phyloP scores from a whole-genome alignment of 2,113 vertebrate species.

The Toxostoma redivivum region DNA sequence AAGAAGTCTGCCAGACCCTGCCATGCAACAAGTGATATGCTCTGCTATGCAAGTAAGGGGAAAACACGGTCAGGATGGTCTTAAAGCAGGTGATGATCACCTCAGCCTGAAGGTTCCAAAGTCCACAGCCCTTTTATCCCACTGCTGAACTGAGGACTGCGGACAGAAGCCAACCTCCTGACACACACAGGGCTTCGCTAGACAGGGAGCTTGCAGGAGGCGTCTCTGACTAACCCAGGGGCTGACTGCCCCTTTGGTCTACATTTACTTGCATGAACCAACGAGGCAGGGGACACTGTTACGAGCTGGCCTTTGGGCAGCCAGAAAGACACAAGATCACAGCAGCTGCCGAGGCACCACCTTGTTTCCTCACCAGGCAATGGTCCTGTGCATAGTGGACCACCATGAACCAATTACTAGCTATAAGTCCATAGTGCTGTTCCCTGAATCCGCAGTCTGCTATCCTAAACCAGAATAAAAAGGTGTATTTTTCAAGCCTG shows the following conservation, averaged over 20 bases:
- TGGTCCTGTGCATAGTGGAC: fast-evolving
- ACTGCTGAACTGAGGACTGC: neutral
- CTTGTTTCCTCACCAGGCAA: neutral
- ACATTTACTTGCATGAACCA: neutral
- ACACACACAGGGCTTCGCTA: fast-evolving
- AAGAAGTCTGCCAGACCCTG: neutral
- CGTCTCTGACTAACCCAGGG: neutral
- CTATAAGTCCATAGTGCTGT: neutral
- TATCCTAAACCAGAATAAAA: neutral
- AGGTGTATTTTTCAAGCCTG: neutral
- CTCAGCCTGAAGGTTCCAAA: neutral
- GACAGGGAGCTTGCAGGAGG: neutral
- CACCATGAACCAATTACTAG: neutral
- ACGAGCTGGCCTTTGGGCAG: neutral
- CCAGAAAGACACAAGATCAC: neutral
- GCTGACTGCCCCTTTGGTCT: neutral
- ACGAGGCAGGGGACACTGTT: fast-evolving
- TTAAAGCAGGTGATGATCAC: neutral
- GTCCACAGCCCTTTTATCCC: neutral
- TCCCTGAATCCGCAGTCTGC: neutral
- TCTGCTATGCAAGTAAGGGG: neutral
- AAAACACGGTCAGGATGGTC: neutral
- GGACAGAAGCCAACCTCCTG: neutral
- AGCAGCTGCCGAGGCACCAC: neutral
- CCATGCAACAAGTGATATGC: neutral